Conservation (phyloP, 2,888 invertebrate genomes). For the Cerastoderma edule region DNA sequence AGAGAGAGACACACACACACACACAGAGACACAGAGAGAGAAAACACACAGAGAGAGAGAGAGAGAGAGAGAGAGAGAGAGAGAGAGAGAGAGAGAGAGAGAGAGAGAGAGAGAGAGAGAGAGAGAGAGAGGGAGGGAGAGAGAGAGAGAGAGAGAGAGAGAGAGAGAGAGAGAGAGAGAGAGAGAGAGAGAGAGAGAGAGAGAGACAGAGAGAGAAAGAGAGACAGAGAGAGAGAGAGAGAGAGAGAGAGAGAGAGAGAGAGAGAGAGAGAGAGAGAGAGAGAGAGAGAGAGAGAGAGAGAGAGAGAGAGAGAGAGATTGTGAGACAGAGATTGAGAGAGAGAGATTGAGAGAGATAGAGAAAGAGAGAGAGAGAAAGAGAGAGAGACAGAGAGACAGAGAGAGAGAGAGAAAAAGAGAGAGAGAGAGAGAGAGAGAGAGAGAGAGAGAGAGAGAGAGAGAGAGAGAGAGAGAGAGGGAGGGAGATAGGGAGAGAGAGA, state of each 20-base stretch:
- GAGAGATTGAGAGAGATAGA: no score
- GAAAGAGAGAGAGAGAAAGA: constrained; percentile 1
- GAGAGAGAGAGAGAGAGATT: no score
- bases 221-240: constrained; percentile 2
- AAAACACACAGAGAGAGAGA: background rate
- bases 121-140: constrained; percentile 1
- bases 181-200: constrained; percentile 5
- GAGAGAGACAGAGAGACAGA: constrained; percentile 1
- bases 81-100: constrained; percentile 5
- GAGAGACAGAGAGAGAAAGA: no score
- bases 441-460: constrained; percentile 5
- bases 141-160: constrained; percentile 5
- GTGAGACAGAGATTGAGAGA: no score
- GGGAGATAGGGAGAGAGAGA: no score
- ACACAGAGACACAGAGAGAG: background rate
- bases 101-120: constrained; percentile 5
- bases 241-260: constrained; percentile 5
- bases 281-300: constrained; percentile 5
- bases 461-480: constrained; percentile 2
- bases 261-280: constrained; percentile 5
- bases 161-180: constrained; percentile 5
- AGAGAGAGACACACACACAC: no score
- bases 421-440: constrained; percentile 5
- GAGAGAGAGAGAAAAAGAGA: constrained; percentile 1
- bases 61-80: constrained; percentile 5